Base-by-base conservation (phyloP, 1,140 invertebrate species). In the Bombus confusus region DNA sequence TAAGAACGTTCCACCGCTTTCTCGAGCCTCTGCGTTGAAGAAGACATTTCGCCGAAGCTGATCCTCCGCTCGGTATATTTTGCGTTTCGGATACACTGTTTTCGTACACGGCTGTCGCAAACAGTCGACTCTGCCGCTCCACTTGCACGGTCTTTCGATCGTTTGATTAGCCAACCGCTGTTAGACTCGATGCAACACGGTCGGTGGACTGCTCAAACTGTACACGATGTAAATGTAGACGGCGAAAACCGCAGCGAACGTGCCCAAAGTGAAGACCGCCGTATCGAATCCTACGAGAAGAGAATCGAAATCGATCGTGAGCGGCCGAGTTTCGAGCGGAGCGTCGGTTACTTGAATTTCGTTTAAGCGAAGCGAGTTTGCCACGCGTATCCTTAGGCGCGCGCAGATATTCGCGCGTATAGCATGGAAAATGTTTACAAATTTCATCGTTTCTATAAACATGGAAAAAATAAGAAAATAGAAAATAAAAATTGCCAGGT, bases 211-310 rank as follows among this genome's bases (percentile, higher is more conserved):
- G 83, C 91, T 94, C 76, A 94, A 84, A 52, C 81, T 84, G 83
- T 94, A 93, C 43, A 94, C 91, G 77, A 92, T 88, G 87, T 78
- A 90, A 74, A 87, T 81, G 83, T 93, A 94, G 71, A 93, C 75
- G 59, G 84, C 87, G 59, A 93, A 87, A 85, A 93, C 93, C 78
- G 86, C 79, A 37, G 91, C 87, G 59, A 94, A 92, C 31, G 93
- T 86, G 22, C 79, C 79, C 72, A 93, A 86, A 39, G 92, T 92
- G 88, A 94, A 94, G 71, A 93, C 72, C 39, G 91, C 92, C 15
- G 94, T 93, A 81, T 92, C 90, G 87, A 91, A 90, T 88, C 89
- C 93, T 94, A 87, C 41, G 62, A 71, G 66, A 34, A 76, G 10
- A 71, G 18, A 72, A 79, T 71, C 13, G 8, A 71, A 62, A 25